Base-by-base conservation (phyloP, 2,797 vertebrate species). In the Megaceryle alcyon region DNA sequence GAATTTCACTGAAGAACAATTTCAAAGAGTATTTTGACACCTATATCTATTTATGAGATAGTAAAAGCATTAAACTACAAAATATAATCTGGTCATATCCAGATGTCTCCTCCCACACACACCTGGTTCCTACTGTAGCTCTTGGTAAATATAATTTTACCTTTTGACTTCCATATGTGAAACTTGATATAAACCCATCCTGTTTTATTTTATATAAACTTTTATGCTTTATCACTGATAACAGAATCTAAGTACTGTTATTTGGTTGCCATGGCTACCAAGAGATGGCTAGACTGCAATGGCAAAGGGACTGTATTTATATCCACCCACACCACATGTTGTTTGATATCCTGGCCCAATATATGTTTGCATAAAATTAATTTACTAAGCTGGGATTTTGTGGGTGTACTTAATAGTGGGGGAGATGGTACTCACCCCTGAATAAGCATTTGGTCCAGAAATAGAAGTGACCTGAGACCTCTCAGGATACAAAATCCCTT, bases 241-340 rank as follows among this genome's bases (percentile, higher is more conserved):
- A 57, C 60, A 84, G 84, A 73, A 80, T 65, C 25, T 59, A 33
- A 78, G 29, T 21, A 31, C 75, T n/a, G 21, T 56, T 88, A 82
- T 68, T 76, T 10, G 7, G 80, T 95, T 96, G 66, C 88, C 49
- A 92, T 90, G 53, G 61, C 61, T 96, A 65, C 90, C 64, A 86
- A 84, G 82, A 88, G 65, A 88, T 90, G 70, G 43, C 20, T 90
- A 82, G 48, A 87, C 68, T 87, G 64, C 66, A 71, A 26, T 14
- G 39, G 75, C 77, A 82, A 77, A 80, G 25, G 37, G 51, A 84
- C 82, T 95, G 95, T 95, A 85, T 96, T 92, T 92, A 64, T 81
- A 78, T 73, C 60, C 57, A 68, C 81, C 81, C 81, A 92, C 59
- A 4, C 44, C 66, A 31, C 6, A 7, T n/a, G 60, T 53, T 84